A percentile compares a stretch with the other conserved stretches of the same genome.
Conservation (phyloP, 2,888 invertebrate species). For the Eledona agricola region DNA sequence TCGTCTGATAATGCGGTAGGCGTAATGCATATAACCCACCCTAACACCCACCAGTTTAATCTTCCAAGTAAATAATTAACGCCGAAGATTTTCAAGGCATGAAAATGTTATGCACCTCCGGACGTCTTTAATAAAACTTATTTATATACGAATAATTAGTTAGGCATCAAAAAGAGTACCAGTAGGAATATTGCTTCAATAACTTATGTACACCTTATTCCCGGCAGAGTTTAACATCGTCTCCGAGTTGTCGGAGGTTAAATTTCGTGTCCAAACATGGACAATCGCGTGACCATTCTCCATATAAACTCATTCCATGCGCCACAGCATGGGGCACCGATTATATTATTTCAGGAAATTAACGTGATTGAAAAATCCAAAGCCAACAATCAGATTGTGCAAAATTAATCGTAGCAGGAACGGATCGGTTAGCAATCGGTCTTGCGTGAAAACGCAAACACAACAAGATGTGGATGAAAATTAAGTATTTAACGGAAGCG, state of each 20-base stretch:
- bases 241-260: slow-evolving; percentile 12
- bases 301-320: slow-evolving; percentile 23
- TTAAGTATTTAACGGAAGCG: slow-evolving; percentile 19
- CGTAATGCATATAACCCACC: too few relatives aligned
- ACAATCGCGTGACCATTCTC: slow-evolving; percentile 30
- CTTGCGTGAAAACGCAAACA: slow-evolving; percentile 20
- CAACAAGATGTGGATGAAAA: slow-evolving; percentile 27
- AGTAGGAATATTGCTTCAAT: slow-evolving; percentile 32
- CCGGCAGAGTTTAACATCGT: slow-evolving; percentile 9
- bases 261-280: slow-evolving; percentile 34
- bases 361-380: slow-evolving; percentile 8
- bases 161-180: slow-evolving; percentile 29
- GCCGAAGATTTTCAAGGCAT: too few relatives aligned
- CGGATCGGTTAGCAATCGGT: slow-evolving; percentile 23
- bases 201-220: slow-evolving; percentile 28
- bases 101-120: too few relatives aligned
- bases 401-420: too few relatives aligned
- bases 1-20: too few relatives aligned
- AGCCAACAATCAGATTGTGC: too few relatives aligned
- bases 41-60: too few relatives aligned
- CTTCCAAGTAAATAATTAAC: too few relatives aligned
- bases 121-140: too few relatives aligned
- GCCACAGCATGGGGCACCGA: slow-evolving; percentile 13
- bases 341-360: slow-evolving; percentile 27
- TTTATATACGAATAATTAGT: slow-evolving; percentile 34